Evolutionary conservation across 2,113 vertebrate species (phyloP).

Genomic region (Chionodraco myersi): DNA sequence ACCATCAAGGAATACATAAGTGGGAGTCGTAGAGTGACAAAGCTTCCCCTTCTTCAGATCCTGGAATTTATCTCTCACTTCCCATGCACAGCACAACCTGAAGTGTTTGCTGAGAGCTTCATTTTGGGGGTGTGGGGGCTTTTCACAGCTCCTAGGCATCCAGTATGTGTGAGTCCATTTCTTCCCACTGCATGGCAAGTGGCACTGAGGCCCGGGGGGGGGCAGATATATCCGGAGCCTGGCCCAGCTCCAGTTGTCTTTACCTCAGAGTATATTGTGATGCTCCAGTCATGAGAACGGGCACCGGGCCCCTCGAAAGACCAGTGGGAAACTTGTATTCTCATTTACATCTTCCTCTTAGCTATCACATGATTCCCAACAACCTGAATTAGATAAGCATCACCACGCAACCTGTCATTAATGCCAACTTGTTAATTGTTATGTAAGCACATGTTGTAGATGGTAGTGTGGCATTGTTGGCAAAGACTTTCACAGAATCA

Average conservation of each 20-base stretch:
- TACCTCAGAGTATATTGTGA: conserved; percentile 78
- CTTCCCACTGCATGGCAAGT: conserved; percentile 82
- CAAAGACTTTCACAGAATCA: conserved; percentile 11
- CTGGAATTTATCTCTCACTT: conserved; percentile 73
- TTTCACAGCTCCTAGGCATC: conserved; percentile 71
- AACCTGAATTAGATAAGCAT: conserved; percentile 11
- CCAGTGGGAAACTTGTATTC: conserved; percentile 69
- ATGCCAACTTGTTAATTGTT: conserved; percentile 21
- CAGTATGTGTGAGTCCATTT: conserved; percentile 73
- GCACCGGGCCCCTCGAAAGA: conserved; percentile 52
- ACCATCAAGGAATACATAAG: conserved; percentile 40
- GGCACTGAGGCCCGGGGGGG: conserved; percentile 63
- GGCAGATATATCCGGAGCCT: conserved; percentile 77
- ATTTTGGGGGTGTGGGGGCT: conserved; percentile 44
- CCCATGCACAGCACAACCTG: conserved; percentile 73
- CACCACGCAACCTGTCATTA: neutral
- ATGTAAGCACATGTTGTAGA: conserved; percentile 11
- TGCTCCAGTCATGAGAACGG: conserved; percentile 74
- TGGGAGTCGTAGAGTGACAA: conserved; percentile 52
- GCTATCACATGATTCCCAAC: conserved; percentile 20
- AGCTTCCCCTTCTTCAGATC: conserved; percentile 59
- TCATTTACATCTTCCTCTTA: conserved; percentile 61
- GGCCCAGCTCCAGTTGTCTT: conserved; percentile 79
- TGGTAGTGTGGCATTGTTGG: neutral
- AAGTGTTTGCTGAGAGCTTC: conserved; percentile 77